These are phyloP conservation scores for Ranitomeya imitator DNA, from an alignment of 2,113 vertebrate species.

Conservation along the genomic window DNA sequence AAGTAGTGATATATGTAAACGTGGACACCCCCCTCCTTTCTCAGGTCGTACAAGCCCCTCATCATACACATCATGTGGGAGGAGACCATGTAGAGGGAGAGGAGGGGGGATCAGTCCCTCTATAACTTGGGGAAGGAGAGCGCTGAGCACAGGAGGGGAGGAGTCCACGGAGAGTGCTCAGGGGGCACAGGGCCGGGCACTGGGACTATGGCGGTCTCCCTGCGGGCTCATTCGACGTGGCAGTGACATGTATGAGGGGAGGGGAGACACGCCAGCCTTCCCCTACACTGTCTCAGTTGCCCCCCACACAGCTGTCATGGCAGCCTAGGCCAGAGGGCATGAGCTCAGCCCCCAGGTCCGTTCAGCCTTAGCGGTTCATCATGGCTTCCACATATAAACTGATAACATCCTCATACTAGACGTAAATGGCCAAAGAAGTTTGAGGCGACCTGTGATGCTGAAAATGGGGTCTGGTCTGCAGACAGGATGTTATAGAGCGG, in stretches of 20 bases:
- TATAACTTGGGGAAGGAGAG: neutral
- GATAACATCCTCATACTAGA: no score
- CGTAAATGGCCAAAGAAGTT: no score
- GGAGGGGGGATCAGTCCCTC: neutral
- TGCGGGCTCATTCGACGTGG: conserved; percentile 11
- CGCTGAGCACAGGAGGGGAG: neutral
- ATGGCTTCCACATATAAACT: no score
- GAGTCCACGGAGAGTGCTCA: no score
- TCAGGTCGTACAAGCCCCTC: neutral
- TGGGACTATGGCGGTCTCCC: no score
- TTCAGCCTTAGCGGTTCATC: no score
- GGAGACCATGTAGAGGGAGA: neutral
- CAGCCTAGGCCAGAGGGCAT: neutral
- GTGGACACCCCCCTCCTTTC: neutral
- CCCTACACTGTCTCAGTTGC: neutral
- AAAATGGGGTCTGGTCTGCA: no score
- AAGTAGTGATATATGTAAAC: conserved; percentile 11
- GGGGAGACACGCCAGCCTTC: conserved; percentile 16
- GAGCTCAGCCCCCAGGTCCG: neutral
- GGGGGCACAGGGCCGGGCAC: no score
- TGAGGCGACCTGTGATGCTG: no score
- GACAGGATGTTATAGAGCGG: no score
- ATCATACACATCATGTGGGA: neutral
- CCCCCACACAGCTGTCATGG: neutral
- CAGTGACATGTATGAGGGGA: neutral